These are phyloP conservation scores for Melanerpes formicivorus DNA, from an alignment of 2,113 vertebrate genomes.

Conservation along the genomic window DNA sequence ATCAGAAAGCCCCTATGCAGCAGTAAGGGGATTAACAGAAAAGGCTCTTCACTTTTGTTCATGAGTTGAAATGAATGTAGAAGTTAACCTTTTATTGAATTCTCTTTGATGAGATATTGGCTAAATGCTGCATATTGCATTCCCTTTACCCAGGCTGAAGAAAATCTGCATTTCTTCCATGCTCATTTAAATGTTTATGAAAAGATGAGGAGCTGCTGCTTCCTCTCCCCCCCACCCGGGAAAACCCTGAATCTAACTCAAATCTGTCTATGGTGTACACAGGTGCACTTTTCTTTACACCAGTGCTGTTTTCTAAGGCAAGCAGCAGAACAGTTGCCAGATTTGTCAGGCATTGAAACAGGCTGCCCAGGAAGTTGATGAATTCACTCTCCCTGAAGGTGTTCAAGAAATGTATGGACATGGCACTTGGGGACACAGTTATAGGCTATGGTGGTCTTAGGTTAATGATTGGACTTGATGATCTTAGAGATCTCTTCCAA, in stretches of 20 bases:
- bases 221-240: background rate
- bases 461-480: no score
- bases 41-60: background rate
- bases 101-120: background rate
- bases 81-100: background rate
- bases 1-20: background rate
- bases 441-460: no score
- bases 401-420: no score
- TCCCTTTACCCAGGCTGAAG: background rate
- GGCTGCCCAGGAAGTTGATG: no score
- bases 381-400: no score
- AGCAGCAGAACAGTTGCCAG: background rate
- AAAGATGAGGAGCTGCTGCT: background rate
- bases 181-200: background rate
- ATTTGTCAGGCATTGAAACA: no score
- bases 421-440: no score
- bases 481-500: no score
- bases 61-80: background rate
- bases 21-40: background rate
- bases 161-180: background rate
- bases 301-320: background rate
- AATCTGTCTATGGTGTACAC: background rate
- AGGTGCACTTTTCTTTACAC: background rate
- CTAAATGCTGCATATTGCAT: background rate
- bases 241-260: background rate